phyloP scores from a whole-genome alignment of 2,797 vertebrate species.

The Scomberomorus guttatus region DNA sequence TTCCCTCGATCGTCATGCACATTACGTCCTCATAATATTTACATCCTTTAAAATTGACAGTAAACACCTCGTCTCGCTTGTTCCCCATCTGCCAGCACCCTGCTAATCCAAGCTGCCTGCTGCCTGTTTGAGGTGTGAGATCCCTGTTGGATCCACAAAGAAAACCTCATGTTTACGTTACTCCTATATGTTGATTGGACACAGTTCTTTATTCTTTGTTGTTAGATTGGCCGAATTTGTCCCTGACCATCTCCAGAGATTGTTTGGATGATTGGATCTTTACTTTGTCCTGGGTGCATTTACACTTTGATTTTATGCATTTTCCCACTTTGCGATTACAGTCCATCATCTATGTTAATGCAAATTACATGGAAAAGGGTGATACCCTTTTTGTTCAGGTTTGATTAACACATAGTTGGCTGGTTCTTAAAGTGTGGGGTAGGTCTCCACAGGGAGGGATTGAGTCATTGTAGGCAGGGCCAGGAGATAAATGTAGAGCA shows the following conservation, averaged over 20 bases:
- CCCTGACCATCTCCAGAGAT: conserved; percentile 29
- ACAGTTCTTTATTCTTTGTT: conserved; percentile 24
- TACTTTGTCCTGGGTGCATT: not conserved
- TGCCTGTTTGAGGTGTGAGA: conserved; percentile 51
- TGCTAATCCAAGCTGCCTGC: conserved; percentile 32
- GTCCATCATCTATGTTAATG: not conserved
- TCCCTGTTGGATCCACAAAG: conserved; percentile 36
- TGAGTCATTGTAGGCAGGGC: not conserved
- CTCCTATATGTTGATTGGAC: conserved; percentile 43
- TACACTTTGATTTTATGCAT: conserved; percentile 15
- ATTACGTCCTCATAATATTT: conserved; percentile 55
- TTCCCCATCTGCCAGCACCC: conserved; percentile 32
- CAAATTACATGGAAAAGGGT: not conserved
- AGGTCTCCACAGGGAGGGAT: not conserved
- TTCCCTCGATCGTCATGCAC: conserved; percentile 45
- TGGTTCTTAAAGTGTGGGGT: not conserved
- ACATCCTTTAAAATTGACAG: conserved; percentile 59
- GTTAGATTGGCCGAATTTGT: conserved; percentile 30
- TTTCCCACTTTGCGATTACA: conserved; percentile 8
- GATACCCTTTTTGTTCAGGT: not conserved
- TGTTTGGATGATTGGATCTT: conserved; percentile 27
- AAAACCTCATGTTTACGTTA: conserved; percentile 11
- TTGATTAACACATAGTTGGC: not conserved
- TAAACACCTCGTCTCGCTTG: conserved; percentile 51
- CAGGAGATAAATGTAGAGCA: not conserved